Percentiles rank a stretch among this genome's conserved stretches.
Evolutionary conservation across 2,113 vertebrate genomes (phyloP).

Genomic region (Tretioscincus oriximinensis): DNA sequence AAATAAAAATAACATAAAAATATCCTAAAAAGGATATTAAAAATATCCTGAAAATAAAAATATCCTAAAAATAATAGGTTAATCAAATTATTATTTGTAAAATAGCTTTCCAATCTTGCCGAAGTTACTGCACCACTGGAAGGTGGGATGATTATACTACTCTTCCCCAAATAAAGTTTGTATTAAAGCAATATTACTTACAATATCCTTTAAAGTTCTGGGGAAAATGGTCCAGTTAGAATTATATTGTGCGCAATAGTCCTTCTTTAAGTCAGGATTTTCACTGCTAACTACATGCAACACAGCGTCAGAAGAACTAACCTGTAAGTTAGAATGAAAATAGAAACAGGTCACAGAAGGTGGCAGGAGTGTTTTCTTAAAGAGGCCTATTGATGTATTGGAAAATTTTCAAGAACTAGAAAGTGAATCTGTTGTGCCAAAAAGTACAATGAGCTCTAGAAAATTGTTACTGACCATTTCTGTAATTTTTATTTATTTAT

Average conservation of each 20-base stretch:
- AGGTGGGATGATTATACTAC: not conserved
- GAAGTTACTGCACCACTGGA: not conserved
- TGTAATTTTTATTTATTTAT: too few relatives aligned
- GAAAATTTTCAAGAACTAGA: too few relatives aligned
- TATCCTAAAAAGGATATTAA: too few relatives aligned
- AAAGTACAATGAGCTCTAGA: too few relatives aligned
- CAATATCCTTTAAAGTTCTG: constrained; percentile 73
- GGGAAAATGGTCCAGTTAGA: constrained; percentile 78
- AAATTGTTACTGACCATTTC: too few relatives aligned
- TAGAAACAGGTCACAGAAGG: not conserved
- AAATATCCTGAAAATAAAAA: too few relatives aligned
- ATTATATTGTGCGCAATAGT: constrained; percentile 89
- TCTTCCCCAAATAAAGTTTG: constrained; percentile 15
- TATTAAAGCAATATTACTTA: constrained; percentile 71
- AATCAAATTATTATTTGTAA: too few relatives aligned
- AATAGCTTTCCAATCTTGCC: not conserved
- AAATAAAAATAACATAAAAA: too few relatives aligned
- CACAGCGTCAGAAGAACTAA: constrained; percentile 81
- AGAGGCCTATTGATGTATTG: not conserved
- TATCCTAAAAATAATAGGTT: too few relatives aligned
- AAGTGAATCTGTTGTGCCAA: too few relatives aligned
- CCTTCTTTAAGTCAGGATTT: constrained; percentile 49
- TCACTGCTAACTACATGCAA: constrained; percentile 74
- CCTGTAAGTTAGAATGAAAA: constrained; percentile 63
- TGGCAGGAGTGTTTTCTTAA: not conserved